A percentile compares a stretch with the other conserved stretches of the same genome.
Evolutionary conservation across 1,140 invertebrate species (phyloP).

Genomic region (Sitobion miscanthi): DNA sequence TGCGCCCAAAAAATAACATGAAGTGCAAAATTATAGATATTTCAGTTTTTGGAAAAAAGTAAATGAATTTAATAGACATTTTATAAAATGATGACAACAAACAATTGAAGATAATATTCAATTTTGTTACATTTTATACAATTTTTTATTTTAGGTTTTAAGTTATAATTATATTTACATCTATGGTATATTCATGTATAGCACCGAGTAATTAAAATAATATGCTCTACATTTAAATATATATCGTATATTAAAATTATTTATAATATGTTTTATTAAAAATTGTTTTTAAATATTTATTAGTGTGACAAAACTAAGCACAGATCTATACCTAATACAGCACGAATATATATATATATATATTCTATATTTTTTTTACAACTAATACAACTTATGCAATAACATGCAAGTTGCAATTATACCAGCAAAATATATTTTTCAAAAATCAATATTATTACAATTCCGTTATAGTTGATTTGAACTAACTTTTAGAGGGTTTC

Average conservation of each 20-base stretch:
- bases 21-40: background rate
- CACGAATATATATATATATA: no score
- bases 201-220: background rate
- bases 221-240: background rate
- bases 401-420: background rate
- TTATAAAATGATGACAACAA: no score
- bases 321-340: background rate
- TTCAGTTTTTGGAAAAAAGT: background rate
- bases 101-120: no score
- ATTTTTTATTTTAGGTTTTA: background rate
- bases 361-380: background rate
- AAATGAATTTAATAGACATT: no score
- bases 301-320: background rate
- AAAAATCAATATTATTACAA: background rate
- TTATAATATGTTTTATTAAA: no score
- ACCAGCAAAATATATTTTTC: background rate
- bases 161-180: background rate
- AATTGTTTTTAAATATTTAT: background rate
- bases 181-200: no score
- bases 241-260: no score
- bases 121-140: background rate
- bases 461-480: background rate
- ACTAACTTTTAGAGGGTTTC: slow-evolving; percentile 15
- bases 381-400: background rate
- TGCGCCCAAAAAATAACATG: background rate